Evolutionary conservation across 2,113 vertebrate genomes (phyloP), one percentile per base, ranked within the genome.

Genomic region (Lathamus discolor): DNA sequence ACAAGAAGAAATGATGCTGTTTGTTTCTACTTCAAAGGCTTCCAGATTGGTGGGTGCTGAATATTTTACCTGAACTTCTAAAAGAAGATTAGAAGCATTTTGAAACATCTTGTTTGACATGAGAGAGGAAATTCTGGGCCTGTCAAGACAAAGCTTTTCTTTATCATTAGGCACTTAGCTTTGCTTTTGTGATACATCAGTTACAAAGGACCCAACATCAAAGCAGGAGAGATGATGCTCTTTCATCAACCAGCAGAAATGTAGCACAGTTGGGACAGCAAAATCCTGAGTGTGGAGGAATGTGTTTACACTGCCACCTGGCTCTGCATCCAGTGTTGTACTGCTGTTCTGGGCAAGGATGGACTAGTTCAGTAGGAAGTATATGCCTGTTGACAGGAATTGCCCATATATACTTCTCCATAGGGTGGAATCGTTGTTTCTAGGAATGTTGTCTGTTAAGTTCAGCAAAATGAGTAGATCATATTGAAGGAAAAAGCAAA

Each of bases 141-240:
- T 89, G 77, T 91, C 78, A 67, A 78, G 81, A 66, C 93, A 70
- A 80, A 93, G 88, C 70, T 95, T 74, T 83, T 52, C 61, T 89
- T 90, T 86, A 27, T 67, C 44, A 2, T 72, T 80, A 86, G 78
- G n/a, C 55, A 51, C 43, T 88, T 83, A 66, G 76, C 77, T 93
- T 89, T 92, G 86, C 68, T 89, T 86, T 73, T 69, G 54, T 67
- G 88, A 68, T 48, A 37, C 15, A 87, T 78, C 81, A 33, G 64
- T 82, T 96, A 74, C 93, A 96, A 95, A 97, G 96, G 94, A 96
- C 67, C 19, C 74, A 95, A 94, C 41, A 37, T 77, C 49, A 88
- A 73, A 85, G 83, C 81, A 51, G 79, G 79, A 74, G 49, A 73
- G 84, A 59, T 89, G 87, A 73, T 46, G 13, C 8, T 64, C 62